Evolutionary conservation across 2,888 invertebrate genomes (phyloP).

Genomic region (Melieria omissa): DNA sequence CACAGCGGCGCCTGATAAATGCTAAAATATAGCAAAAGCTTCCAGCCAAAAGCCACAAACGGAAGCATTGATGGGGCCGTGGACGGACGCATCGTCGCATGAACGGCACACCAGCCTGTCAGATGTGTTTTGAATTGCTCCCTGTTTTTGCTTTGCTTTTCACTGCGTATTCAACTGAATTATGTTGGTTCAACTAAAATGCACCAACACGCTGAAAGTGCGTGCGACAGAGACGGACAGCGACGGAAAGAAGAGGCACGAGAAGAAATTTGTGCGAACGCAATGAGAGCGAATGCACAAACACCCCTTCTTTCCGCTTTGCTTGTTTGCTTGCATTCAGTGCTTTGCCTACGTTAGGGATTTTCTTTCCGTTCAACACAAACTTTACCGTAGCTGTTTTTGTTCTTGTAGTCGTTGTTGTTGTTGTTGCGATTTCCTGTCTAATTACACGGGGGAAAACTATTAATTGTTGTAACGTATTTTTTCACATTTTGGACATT

Average conservation of each 20-base stretch:
- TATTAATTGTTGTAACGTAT: neutral
- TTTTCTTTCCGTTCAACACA: neutral
- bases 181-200: too few relatives aligned
- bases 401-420: neutral
- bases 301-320: constrained; percentile 46
- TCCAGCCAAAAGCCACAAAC: too few relatives aligned
- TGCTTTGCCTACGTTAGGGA: too few relatives aligned
- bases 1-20: constrained; percentile 3
- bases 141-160: constrained; percentile 9
- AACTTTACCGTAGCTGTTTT: too few relatives aligned
- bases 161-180: too few relatives aligned
- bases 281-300: constrained; percentile 46
- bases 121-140: constrained; percentile 37
- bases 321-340: neutral
- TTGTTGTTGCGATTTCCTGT: constrained; percentile 43
- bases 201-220: neutral
- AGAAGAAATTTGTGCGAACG: constrained; percentile 34
- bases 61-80: too few relatives aligned
- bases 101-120: constrained; percentile 10
- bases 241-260: too few relatives aligned
- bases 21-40: neutral
- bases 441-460: neutral
- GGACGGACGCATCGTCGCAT: too few relatives aligned
- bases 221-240: constrained; percentile 32
- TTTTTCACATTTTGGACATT: neutral